Evolutionary conservation across 2,113 vertebrate genomes (phyloP).

Genomic region (Rostratula benghalensis): DNA sequence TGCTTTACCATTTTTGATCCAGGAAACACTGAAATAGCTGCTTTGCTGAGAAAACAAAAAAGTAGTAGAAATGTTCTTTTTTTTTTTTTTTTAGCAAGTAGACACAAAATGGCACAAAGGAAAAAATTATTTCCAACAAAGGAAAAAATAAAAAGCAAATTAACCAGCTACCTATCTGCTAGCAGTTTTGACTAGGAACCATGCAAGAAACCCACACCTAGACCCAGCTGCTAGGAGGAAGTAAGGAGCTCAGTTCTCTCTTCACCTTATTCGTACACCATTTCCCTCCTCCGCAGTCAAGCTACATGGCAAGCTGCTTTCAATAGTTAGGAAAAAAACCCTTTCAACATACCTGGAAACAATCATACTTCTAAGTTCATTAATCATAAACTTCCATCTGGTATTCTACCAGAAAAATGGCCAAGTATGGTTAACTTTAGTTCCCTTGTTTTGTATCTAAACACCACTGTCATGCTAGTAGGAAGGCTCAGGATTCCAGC

Average conservation of each 20-base stretch:
- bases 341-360: not conserved
- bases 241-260: not conserved
- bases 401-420: not conserved
- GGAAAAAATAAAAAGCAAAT: not conserved
- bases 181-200: not conserved
- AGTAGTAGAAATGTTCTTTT: not conserved
- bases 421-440: not conserved
- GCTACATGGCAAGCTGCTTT: not conserved
- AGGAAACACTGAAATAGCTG: not conserved
- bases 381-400: not conserved
- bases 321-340: not conserved
- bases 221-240: not conserved
- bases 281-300: not conserved
- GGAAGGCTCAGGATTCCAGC: constrained; percentile 54
- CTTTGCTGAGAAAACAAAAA: not conserved
- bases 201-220: not conserved
- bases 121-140: not conserved
- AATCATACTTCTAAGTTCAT: not conserved
- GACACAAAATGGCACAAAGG: not conserved
- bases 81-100: not conserved
- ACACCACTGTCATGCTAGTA: not conserved
- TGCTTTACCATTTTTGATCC: not conserved
- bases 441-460: constrained; percentile 10
- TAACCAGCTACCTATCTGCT: not conserved
- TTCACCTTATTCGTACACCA: not conserved